Base-by-base conservation (phyloP, 2,797 vertebrate species). In the Nyctalus aviator region DNA sequence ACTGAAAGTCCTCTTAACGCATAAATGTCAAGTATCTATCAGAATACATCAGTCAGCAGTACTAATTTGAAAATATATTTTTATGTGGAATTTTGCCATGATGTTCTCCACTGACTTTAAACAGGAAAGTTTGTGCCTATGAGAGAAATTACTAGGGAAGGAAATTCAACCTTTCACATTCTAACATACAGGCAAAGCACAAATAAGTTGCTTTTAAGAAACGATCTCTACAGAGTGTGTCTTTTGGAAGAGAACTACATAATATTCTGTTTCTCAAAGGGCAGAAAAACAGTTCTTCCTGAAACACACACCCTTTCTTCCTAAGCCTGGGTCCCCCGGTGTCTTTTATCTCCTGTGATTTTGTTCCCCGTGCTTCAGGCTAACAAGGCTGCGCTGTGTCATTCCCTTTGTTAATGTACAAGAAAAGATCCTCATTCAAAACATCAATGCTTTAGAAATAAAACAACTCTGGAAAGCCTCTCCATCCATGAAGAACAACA, bases 401-500 rank as follows among this genome's bases (percentile, higher is more conserved):
- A 79, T 93, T 94, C 96, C 97, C 96, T 98, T 98, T 96, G 97
- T 97, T 96, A 95, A 94, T 85, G 62, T 81, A 83, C 95, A 98
- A 98, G 95, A 98, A 98, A 96, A 97, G 97, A 97, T 96, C 97
- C 97, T 97, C 90, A 98, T 97, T 98, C 97, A 98, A 98, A 98
- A 98, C 97, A 98, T 97, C 98, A 97, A 98, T 96, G 92, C 75
- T 83, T 97, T 93, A 87, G 97, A 95, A 97, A 95, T 96, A 98
- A 98, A 97, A 97, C 96, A 92, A 95, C 96, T 98, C 98, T 98
- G 98, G 98, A 97, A 98, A 96, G 97, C 92, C 97, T 98, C 95
- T 95, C 98, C 98, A 98, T 98, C 98, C 97, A 57, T 98, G 98
- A 98, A 98, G 97, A 98, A 97, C 97, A 97, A 98, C 97, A 98